Evolutionary conservation across 2,888 invertebrate species (phyloP), one percentile per base, ranked within the genome.

Genomic region (Eupithecia subumbrata): DNA sequence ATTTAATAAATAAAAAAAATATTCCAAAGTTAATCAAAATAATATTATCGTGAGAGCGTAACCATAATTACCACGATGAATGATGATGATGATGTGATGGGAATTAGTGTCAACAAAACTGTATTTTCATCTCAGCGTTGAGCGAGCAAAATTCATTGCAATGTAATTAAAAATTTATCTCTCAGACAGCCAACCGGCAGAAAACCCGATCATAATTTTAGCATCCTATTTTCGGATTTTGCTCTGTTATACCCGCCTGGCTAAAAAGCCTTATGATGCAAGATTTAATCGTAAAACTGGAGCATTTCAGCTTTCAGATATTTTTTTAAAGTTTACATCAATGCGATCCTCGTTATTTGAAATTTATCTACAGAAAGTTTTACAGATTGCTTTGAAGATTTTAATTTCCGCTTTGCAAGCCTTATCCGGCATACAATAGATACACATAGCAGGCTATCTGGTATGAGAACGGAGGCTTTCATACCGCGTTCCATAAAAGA

Each of bases 401-500:
- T 43, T 45, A 43, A 43, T 68, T 43, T 43, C 68, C 43, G n/a
- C 22, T 40, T 40, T 12, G 22, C 63, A 48, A 45, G 22, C 48
- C n/a, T 45, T 34, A 34, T 22, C 40, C 34, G 30, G 18, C 48
- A 5, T 14, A 72, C 45, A 72, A 56, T 45, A 70, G 18, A 25
- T 25, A 43, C 11, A 40, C 34, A 11, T 37, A 67, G 5, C 37
- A 16, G 37, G 14, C 34, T 67, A 67, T 67, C 66, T 37, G 66
- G 9, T 67, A n/a, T 34, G 71, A 72, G 69, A 25, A 66, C 30
- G 52, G 48, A 60, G 68, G 63, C 76, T 69, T 76, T 71, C 52
- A 69, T 68, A 75, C 18, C 67, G 63, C 64, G 52, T 71, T 72
- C 72, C 37, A 66, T 22, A 68, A 74, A 74, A 70, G 75, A 71